Evolutionary conservation across 2,888 invertebrate genomes (phyloP), one percentile per base, ranked within the genome.

Genomic region (Smittia aterrima): DNA sequence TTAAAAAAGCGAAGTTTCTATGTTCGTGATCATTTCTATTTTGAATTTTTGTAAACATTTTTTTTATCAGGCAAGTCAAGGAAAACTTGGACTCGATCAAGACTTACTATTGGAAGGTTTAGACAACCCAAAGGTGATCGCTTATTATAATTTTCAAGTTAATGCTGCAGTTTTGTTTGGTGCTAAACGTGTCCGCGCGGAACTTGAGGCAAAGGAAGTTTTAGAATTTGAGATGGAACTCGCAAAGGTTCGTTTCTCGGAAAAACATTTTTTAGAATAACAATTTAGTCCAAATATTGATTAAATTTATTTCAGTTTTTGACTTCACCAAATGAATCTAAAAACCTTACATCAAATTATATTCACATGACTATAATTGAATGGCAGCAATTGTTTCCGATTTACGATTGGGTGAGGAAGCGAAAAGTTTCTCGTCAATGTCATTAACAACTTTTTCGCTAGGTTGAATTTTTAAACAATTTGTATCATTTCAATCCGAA

Each of bases 201-300:
- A 86, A 77, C 82, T 82, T 7, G 93, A 96, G 78, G 86, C 97
- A 74, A 86, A 84, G 66, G 89, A 92, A 70, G 92, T 96, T 0
- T 84, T 98, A 20, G 85, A 91, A 76, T 96, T 98, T 79, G 97
- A 98, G 86, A 94, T 93, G 76, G 86, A 88, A 77, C 86, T 98
- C 74, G 96, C 97, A 38, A 95, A 96, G 81, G 96, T 97, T 85
- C 89, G 89, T n/a, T n/a, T n/a, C n/a, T n/a, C n/a, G n/a, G n/a
- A n/a, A n/a, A n/a, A n/a, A n/a, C n/a, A n/a, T n/a, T n/a, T n/a
- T n/a, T n/a, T n/a, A n/a, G n/a, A n/a, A n/a, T 32, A 89, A 89
- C 3, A 32, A 32, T n/a, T n/a, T n/a, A 32, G 4, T 22, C 62
- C 40, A 73, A 18, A 22, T 18, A 16, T 64, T 20, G 22, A n/a